Base-by-base conservation (phyloP, 1,140 invertebrate genomes). In the Tribolium madens region DNA sequence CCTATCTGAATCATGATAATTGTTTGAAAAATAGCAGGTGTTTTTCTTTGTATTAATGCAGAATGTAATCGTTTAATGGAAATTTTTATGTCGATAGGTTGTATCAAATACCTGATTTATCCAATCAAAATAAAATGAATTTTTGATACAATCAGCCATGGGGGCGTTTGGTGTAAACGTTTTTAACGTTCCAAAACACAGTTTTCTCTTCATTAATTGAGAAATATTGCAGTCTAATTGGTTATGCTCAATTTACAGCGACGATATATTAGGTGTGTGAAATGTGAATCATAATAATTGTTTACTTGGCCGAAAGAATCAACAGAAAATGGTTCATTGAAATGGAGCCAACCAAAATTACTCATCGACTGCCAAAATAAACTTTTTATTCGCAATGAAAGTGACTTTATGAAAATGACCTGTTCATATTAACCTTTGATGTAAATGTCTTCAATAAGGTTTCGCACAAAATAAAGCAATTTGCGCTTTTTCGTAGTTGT, bases 401-500 rank as follows among this genome's bases (percentile, higher is more conserved):
- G 26, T 31, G 36, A 42, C 36, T n/a, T 42, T 42, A 42, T 42
- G 9, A 42, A 42, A 42, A 42, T 42, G 36, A 42, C 9, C 26
- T 42, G 36, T n/a, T 9, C 36, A 9, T 42, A 7, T 42, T 42
- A 42, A 31, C 26, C 26, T 31, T 31, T 31, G 26, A 2, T 31
- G 2, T 31, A 31, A 3, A 31, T 31, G 26, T 6, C 26, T 31
- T 31, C 26, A 31, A 31, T n/a, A n/a, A n/a, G n/a, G n/a, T n/a
- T n/a, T n/a, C n/a, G n/a, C n/a, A n/a, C n/a, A 31, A 31, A 31
- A 31, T 31, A 3, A 31, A 31, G 2, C 6, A 31, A 31, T 31
- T 31, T 31, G 26, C 26, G 5, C 85, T 79, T 82, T 77, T 81
- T 90, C 90, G 9, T 89, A 96, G 94, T 86, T 93, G 18, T 89